Percentiles rank a stretch among this genome's conserved stretches.
Evolutionary conservation across 2,888 invertebrate genomes (phyloP).

Genomic region (Megaustenia siamemsis): DNA sequence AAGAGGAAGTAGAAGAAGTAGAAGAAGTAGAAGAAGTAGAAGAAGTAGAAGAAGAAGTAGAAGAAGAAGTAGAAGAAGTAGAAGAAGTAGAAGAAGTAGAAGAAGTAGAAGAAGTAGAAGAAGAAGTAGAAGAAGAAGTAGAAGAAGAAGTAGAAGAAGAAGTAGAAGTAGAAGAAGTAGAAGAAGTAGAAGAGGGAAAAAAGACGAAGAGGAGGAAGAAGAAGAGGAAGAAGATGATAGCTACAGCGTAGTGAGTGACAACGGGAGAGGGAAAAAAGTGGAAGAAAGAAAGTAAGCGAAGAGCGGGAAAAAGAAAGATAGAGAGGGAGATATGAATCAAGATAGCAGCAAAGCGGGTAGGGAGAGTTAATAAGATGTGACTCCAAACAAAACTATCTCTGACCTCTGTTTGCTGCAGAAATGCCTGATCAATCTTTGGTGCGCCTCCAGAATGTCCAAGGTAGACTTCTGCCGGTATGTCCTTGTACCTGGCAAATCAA

Average conservation of each 20-base stretch:
- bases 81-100: background rate
- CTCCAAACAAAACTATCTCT: background rate
- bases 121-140: background rate
- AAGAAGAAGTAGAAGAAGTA: background rate
- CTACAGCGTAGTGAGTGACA: too few species aligned
- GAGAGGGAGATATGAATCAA: too few species aligned
- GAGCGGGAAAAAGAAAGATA: too few species aligned
- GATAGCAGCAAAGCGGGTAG: background rate
- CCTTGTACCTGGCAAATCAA: conserved; percentile 73
- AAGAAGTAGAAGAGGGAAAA: conserved; percentile 12
- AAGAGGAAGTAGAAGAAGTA: too few species aligned
- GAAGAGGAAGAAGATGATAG: conserved; percentile 5
- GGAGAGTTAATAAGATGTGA: too few species aligned
- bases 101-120: background rate
- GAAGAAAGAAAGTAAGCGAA: too few species aligned
- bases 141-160: background rate
- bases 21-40: background rate
- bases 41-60: background rate
- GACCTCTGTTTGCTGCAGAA: conserved; percentile 69
- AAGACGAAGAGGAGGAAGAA: too few species aligned
- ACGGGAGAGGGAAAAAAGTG: background rate
- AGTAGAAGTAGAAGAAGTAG: background rate
- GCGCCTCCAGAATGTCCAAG: conserved; percentile 74
- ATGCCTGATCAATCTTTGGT: conserved; percentile 71
- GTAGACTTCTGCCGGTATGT: conserved; percentile 74